phyloP scores from a whole-genome alignment of 2,113 vertebrate genomes.

The Nansenia antarctica region DNA sequence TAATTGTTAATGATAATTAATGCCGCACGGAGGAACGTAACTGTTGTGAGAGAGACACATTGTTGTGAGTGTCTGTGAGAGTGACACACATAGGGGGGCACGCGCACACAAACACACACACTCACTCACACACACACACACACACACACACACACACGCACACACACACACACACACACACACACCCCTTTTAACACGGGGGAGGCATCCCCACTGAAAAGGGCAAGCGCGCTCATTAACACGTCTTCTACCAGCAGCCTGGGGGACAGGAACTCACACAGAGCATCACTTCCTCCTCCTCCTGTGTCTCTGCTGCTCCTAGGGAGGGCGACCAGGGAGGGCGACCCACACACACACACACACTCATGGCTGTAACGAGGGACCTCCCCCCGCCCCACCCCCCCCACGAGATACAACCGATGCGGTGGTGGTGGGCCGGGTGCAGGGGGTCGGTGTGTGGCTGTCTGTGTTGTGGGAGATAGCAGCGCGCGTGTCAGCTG shows the following conservation, averaged over 20 bases:
- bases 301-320: neutral
- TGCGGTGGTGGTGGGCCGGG: neutral
- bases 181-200: neutral
- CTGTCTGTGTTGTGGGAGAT: neutral
- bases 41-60: neutral
- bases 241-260: neutral
- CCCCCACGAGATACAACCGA: neutral
- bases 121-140: conserved; percentile 9
- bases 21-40: too few relatives aligned
- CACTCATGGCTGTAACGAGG: neutral
- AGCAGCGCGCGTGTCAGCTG: neutral
- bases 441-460: neutral
- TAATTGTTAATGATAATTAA: neutral
- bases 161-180: conserved; percentile 5
- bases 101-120: neutral
- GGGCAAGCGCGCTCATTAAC: conserved; percentile 3
- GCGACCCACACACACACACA: neutral
- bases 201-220: neutral
- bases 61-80: neutral
- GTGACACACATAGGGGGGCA: neutral
- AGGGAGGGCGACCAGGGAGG: neutral
- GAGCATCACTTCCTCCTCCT: neutral
- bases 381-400: neutral
- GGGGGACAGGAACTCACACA: neutral
- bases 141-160: neutral